These are phyloP conservation scores for Bimastos eiseni DNA, from an alignment of 2,888 invertebrate genomes.

Conservation along the genomic window DNA sequence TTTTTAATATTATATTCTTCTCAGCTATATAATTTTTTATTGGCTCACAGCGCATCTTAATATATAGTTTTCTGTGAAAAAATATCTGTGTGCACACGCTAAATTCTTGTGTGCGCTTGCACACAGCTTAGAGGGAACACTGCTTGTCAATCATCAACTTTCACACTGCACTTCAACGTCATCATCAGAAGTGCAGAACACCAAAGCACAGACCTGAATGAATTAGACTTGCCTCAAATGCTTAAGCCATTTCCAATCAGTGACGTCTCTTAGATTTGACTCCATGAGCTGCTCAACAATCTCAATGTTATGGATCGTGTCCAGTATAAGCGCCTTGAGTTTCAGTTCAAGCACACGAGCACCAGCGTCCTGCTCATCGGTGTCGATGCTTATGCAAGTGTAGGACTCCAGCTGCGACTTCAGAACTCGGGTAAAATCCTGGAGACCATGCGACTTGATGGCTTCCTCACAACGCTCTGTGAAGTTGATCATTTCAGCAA, in stretches of 20 bases:
- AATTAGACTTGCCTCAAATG: conserved; percentile 73
- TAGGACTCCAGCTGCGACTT: conserved; percentile 63
- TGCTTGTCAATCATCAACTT: too few relatives aligned
- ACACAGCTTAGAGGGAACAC: too few relatives aligned
- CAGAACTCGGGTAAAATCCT: conserved; percentile 57
- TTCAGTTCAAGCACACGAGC: conserved; percentile 75
- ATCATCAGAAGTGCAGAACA: background rate
- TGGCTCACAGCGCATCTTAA: too few relatives aligned
- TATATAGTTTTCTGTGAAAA: too few relatives aligned
- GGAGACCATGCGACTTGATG: conserved; percentile 68
- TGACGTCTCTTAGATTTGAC: conserved; percentile 68
- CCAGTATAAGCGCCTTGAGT: conserved; percentile 86
- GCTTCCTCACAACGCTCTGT: conserved; percentile 82
- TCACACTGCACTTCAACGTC: background rate
- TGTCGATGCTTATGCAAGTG: conserved; percentile 58
- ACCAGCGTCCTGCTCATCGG: conserved; percentile 44
- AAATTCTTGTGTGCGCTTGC: too few relatives aligned
- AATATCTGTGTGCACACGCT: too few relatives aligned
- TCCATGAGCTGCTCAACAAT: conserved; percentile 79
- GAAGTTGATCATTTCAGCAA: conserved; percentile 82
- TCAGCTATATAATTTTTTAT: too few relatives aligned
- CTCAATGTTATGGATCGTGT: conserved; percentile 86
- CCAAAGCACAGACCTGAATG: too few relatives aligned
- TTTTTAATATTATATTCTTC: too few relatives aligned
- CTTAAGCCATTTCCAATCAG: conserved; percentile 92